Conservation (phyloP, 2,888 invertebrate genomes). For the Andrena bicolor region DNA sequence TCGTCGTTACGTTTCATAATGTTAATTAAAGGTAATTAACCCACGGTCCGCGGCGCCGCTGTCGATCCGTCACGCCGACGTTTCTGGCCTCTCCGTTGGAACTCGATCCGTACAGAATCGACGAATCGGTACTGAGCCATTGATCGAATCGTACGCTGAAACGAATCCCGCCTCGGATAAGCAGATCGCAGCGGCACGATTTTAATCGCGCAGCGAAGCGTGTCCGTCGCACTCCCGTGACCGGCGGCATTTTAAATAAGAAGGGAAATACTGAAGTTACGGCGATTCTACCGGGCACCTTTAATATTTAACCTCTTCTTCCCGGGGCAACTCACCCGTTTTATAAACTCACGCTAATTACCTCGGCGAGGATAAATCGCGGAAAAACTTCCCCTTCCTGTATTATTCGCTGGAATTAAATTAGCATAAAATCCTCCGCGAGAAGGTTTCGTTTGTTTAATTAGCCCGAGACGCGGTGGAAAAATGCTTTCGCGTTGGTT, state of each 20-base stretch:
- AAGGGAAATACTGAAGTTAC: slow-evolving; percentile 37
- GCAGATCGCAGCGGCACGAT: slow-evolving; percentile 16
- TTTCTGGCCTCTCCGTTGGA: background rate
- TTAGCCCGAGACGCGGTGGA: slow-evolving; percentile 19
- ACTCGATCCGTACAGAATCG: background rate
- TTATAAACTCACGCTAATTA: slow-evolving; percentile 55
- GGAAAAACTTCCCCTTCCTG: slow-evolving; percentile 38
- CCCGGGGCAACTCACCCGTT: slow-evolving; percentile 27
- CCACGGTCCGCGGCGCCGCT: background rate
- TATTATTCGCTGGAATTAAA: slow-evolving; percentile 46
- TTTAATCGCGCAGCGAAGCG: slow-evolving; percentile 18
- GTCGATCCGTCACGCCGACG: background rate
- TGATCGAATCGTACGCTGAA: background rate
- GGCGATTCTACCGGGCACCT: slow-evolving; percentile 36
- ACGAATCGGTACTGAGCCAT: background rate
- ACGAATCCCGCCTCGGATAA: background rate
- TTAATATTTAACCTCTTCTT: slow-evolving; percentile 49
- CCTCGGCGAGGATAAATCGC: slow-evolving; percentile 42
- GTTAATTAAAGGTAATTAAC: slow-evolving; percentile 63
- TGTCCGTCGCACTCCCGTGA: slow-evolving; percentile 19
- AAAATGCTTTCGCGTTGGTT: slow-evolving; percentile 14
- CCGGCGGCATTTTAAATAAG: slow-evolving; percentile 27
- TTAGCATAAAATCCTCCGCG: slow-evolving; percentile 53
- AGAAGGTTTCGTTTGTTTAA: slow-evolving; percentile 45
- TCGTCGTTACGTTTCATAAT: slow-evolving; percentile 30